phyloP scores from a whole-genome alignment of 2,113 vertebrate genomes.

The Ceuthmochares aereus region DNA sequence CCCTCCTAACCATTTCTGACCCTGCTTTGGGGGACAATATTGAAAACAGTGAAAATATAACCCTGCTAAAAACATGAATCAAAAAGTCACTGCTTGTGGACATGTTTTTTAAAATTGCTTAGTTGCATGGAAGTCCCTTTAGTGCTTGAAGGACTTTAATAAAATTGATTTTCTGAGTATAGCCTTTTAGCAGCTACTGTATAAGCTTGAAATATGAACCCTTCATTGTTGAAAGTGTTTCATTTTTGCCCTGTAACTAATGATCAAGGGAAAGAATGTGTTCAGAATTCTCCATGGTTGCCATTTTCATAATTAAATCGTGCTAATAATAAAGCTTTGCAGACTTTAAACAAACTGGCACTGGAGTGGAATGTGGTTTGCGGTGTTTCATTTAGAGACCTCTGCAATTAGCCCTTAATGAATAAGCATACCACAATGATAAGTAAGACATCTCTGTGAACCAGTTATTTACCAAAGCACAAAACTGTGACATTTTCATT shows the following conservation, averaged over 20 bases:
- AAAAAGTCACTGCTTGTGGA: slow-evolving; percentile 82
- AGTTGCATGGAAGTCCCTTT: slow-evolving; percentile 95
- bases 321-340: slow-evolving; percentile 96
- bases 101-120: slow-evolving; percentile 97
- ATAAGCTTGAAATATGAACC: slow-evolving; percentile 99
- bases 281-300: slow-evolving; percentile 93
- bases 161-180: slow-evolving; percentile 99
- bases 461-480: slow-evolving; percentile 78
- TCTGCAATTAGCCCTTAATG: slow-evolving; percentile 86
- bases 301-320: slow-evolving; percentile 99
- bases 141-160: slow-evolving; percentile 96
- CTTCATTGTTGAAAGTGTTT: slow-evolving; percentile 97
- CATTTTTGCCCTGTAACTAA: slow-evolving; percentile 94
- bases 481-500: slow-evolving; percentile 78
- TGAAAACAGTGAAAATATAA: slow-evolving; percentile 89
- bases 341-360: slow-evolving; percentile 92
- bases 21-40: slow-evolving; percentile 88
- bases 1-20: slow-evolving; percentile 82
- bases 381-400: slow-evolving; percentile 85
- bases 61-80: slow-evolving; percentile 92
- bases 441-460: slow-evolving; percentile 79
- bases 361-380: slow-evolving; percentile 81
- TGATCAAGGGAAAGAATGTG: slow-evolving; percentile 92
- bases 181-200: slow-evolving; percentile 95
- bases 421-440: slow-evolving; percentile 79